phyloP scores from a whole-genome alignment of 2,113 vertebrate genomes.

The Brachyistius frenatus region DNA sequence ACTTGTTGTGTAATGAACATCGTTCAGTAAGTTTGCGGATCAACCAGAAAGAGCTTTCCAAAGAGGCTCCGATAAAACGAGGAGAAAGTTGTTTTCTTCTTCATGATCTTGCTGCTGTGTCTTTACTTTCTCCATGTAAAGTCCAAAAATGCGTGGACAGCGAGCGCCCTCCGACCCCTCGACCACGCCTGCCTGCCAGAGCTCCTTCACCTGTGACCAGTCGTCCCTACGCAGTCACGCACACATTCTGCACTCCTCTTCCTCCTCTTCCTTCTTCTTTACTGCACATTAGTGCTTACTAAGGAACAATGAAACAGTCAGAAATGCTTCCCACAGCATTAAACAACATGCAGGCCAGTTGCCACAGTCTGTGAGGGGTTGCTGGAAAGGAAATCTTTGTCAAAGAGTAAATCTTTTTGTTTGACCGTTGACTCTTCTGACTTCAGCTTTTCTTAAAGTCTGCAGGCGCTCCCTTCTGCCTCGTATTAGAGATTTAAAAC shows the following conservation, averaged over 20 bases:
- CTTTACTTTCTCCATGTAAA: slow-evolving; percentile 50
- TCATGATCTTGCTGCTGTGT: not conserved
- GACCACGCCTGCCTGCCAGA: slow-evolving; percentile 54
- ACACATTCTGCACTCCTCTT: slow-evolving; percentile 56
- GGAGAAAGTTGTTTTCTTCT: slow-evolving; percentile 40
- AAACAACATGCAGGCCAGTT: slow-evolving; percentile 45
- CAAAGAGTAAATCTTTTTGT: slow-evolving; percentile 35
- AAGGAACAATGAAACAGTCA: slow-evolving; percentile 53
- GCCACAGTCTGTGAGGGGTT: slow-evolving; percentile 24
- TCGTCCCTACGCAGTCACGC: slow-evolving; percentile 51
- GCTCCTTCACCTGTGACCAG: slow-evolving; percentile 75
- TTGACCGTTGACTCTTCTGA: slow-evolving; percentile 32
- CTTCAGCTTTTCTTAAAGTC: not conserved
- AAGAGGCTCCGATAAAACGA: slow-evolving; percentile 3
- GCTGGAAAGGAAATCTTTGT: slow-evolving; percentile 59
- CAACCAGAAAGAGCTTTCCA: not conserved
- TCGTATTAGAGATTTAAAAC: not conserved
- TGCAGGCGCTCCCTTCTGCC: not conserved
- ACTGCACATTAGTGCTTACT: slow-evolving; percentile 55
- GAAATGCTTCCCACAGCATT: slow-evolving; percentile 66
- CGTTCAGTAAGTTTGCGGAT: not conserved
- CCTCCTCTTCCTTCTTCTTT: not conserved
- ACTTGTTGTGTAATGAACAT: too few species aligned
- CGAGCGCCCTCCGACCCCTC: slow-evolving; percentile 39
- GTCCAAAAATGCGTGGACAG: slow-evolving; percentile 25